Conservation (phyloP, 2,797 vertebrate genomes). For the Muscicapa comitata region DNA sequence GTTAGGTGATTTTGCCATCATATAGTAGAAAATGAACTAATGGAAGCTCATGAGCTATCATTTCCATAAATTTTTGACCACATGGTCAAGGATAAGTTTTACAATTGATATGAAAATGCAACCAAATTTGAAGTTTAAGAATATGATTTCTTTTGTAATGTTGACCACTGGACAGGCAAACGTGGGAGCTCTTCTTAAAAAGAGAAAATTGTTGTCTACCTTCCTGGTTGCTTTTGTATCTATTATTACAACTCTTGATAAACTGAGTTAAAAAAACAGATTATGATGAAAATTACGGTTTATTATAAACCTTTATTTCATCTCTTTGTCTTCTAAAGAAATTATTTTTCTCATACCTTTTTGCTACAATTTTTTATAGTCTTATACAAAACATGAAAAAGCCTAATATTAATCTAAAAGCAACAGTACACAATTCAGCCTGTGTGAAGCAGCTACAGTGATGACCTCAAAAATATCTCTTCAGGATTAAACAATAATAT, state of each 20-base stretch:
- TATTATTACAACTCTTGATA: not conserved
- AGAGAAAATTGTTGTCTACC: not conserved
- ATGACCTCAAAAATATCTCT: not conserved
- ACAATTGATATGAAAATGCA: not conserved
- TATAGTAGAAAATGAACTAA: not conserved
- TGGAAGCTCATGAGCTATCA: accelerated
- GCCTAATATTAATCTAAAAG: not conserved
- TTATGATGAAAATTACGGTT: not conserved
- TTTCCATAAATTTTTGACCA: not conserved
- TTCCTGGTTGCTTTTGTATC: not conserved
- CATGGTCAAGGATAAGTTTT: not conserved
- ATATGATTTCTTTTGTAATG: not conserved
- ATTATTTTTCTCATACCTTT: not conserved
- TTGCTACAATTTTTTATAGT: not conserved
- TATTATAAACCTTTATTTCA: not conserved
- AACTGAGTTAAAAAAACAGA: not conserved
- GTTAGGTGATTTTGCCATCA: not conserved
- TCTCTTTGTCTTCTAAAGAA: not conserved
- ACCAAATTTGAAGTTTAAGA: not conserved
- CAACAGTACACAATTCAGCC: not conserved
- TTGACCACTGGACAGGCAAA: not conserved
- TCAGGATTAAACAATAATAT: not conserved
- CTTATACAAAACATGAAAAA: not conserved
- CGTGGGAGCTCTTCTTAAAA: not conserved
- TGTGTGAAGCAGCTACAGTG: not conserved